These are phyloP conservation scores for Oreocharis arfaki DNA, from an alignment of 2,113 vertebrate species.

Conservation along the genomic window DNA sequence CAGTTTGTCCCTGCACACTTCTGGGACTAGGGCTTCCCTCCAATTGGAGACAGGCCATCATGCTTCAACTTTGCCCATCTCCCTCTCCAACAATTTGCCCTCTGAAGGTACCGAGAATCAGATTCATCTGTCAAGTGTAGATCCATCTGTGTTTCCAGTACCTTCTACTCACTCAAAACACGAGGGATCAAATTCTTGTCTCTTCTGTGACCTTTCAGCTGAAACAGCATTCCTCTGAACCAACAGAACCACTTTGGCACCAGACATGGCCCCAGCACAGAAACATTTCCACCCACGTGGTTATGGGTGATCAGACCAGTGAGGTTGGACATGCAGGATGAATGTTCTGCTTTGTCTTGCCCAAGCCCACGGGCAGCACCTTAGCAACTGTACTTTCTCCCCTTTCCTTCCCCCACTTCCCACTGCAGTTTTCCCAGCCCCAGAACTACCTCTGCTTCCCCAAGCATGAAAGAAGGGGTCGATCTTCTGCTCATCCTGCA, in stretches of 20 bases:
- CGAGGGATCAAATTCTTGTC: neutral
- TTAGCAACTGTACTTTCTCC: neutral
- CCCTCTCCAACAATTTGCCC: neutral
- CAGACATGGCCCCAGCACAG: neutral
- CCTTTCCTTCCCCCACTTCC: neutral
- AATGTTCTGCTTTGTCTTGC: neutral
- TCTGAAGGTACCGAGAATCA: neutral
- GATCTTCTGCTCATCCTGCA: neutral
- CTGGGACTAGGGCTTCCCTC: neutral
- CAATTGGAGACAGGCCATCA: rapidly evolving
- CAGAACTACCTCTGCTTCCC: neutral
- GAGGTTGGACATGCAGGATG: rapidly evolving
- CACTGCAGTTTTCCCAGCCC: neutral
- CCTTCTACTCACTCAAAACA: neutral
- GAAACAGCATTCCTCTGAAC: neutral
- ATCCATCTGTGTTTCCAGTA: neutral
- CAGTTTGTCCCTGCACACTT: rapidly evolving
- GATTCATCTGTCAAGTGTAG: neutral
- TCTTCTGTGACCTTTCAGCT: neutral
- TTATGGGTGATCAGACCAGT: rapidly evolving
- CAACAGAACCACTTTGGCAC: neutral
- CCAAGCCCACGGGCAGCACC: neutral
- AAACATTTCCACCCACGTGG: rapidly evolving
- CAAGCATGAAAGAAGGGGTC: neutral
- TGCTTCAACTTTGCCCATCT: neutral